Base-by-base conservation (phyloP, 2,113 vertebrate species). In the Pungitius pungitius region DNA sequence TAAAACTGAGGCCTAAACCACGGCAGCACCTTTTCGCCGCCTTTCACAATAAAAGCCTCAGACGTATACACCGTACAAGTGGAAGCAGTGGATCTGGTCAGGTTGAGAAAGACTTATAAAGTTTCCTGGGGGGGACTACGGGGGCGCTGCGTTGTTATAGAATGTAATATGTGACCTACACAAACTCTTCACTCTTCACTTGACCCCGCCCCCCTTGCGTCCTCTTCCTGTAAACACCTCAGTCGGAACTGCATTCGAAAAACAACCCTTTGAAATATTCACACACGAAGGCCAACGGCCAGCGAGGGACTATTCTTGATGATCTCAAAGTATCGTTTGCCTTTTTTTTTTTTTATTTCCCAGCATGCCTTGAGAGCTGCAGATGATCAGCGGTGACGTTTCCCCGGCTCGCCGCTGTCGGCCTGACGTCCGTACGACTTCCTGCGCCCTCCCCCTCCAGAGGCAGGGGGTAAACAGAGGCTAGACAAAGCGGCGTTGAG, bases 311-410 rank as follows among this genome's bases (percentile, higher is more conserved):
- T 10, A 2, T 26, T 18, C 58, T 20, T 82, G 5, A 60, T 56
- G 43, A 35, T 45, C 60, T 56, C 61, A 22, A n/a, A 5, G 51
- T 69, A 27, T 78, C 39, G 58, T 70, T 56, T 27, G 24, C n/a
- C 33, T 13, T 40, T 42, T 22, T 22, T 22, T 5, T 51, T 76
- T 77, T 22, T 22, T 5, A 22, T 76, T 77, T 74, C 68, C 43
- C 61, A 39, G 3, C 18, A 5, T 15, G 17, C 49, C 24, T 55
- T 0, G 13, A 85, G 74, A 80, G 35, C 33, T 39, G 52, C 63
- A 65, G 59, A 76, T 84, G 69, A 88, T 82, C 77, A 83, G 57
- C 40, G 60, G 11, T 8, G 65, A 67, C 75, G 76, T 69, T 35
- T 35, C 33, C 33, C 33, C 33, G n/a, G n/a, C n/a, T n/a, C n/a